Percentiles rank a stretch among this genome's conserved stretches.
Conservation (phyloP, 2,113 vertebrate genomes). For the Tachycineta bicolor region DNA sequence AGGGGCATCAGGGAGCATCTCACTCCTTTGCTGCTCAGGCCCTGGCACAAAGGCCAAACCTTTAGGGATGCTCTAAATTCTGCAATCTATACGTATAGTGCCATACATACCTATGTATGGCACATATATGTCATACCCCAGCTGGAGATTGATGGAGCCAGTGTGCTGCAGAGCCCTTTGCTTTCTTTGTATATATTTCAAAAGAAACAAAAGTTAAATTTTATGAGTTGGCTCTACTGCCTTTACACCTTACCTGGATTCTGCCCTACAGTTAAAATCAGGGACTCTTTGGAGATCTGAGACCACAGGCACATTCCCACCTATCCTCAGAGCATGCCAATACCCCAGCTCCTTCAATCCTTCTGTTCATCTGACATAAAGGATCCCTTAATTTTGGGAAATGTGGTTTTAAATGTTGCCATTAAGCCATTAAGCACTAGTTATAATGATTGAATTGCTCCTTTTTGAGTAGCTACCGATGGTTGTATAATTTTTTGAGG, state of each 20-base stretch:
- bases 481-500: neutral
- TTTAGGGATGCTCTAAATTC: conserved; percentile 33
- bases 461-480: neutral
- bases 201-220: neutral
- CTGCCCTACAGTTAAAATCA: neutral
- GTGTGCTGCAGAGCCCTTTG: neutral
- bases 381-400: neutral
- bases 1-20: conserved; percentile 14
- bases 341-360: neutral
- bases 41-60: neutral
- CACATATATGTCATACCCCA: neutral
- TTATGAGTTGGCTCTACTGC: neutral
- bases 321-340: neutral
- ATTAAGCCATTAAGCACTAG: neutral
- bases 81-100: conserved; percentile 20
- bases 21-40: neutral
- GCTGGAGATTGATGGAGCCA: neutral
- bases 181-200: neutral
- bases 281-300: neutral
- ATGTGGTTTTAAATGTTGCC: neutral
- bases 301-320: neutral
- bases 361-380: neutral
- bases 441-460: neutral
- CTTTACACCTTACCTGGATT: neutral
- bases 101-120: conserved; percentile 16